Base-by-base conservation (phyloP, 2,797 vertebrate species). In the Ispidina picta region DNA sequence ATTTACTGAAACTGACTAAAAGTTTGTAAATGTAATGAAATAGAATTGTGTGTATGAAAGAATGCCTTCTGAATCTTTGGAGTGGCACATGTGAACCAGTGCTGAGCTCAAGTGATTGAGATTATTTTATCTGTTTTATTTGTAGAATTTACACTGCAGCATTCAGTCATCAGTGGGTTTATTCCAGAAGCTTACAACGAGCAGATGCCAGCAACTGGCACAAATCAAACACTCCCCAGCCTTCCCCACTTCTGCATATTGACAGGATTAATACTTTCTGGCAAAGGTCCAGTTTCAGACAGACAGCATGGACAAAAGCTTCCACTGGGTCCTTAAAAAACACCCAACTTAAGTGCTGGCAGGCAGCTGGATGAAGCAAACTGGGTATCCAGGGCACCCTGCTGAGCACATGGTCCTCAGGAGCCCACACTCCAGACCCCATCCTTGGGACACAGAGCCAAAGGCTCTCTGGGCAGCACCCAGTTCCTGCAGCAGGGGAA, bases 101-200 rank as follows among this genome's bases (percentile, higher is more conserved):
- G 76, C 62, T 59, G 69, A 84, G 76, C 65, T 90, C 55, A 91
- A 77, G 64, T 80, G 77, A 65, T 80, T 80, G 69, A 83, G 76
- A 85, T 69, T 90, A 84, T 94, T 92, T 82, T 86, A 84, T 70
- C 72, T 60, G 58, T 85, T 93, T 72, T 78, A 83, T 92, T 91
- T 91, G 66, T 41, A 62, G 73, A 88, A 86, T 94, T 92, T 92
- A 75, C 59, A 83, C 54, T 88, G 63, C 59, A 83, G 58, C 71
- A 88, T 73, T 88, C 86, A 70, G 69, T 89, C 52, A 23, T 89
- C 83, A 83, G 48, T 77, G 55, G 9, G 78, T 90, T 92, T 48
- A 89, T 88, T 95, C 77, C 77, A 95, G 93, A 88, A 95, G 81
- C 86, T 86, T 94, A 89, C 89, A 89, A 94, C 56, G 49, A 92